Percentiles rank a stretch among this genome's conserved stretches.
phyloP scores from a whole-genome alignment of 2,113 vertebrate genomes.

The Hiodon tergisus region DNA sequence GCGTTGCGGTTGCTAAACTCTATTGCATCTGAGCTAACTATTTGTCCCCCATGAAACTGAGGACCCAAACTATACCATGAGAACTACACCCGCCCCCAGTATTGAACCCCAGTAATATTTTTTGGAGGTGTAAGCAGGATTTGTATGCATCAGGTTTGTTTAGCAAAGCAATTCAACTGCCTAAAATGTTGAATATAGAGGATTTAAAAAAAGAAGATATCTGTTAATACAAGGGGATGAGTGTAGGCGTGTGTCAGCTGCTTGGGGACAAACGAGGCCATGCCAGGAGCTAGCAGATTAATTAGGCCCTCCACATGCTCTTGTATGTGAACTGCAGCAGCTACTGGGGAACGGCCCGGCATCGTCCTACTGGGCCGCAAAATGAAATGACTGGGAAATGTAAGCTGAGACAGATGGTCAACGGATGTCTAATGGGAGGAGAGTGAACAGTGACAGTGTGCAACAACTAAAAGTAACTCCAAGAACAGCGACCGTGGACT shows the following conservation, averaged over 20 bases:
- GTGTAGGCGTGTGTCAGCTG: conserved; percentile 45
- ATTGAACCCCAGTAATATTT: no score
- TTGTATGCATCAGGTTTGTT: neutral
- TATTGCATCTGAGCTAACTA: no score
- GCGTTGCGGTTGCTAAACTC: no score
- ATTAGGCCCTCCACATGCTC: conserved; percentile 65
- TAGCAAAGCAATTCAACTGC: no score
- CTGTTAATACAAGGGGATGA: neutral
- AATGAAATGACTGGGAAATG: conserved; percentile 54
- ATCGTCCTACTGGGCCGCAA: conserved; percentile 60
- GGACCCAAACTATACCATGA: no score
- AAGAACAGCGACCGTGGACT: no score
- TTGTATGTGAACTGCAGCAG: conserved; percentile 54
- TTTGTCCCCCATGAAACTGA: no score
- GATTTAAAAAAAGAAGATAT: conserved; percentile 5
- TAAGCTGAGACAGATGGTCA: conserved; percentile 59
- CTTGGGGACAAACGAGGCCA: conserved; percentile 40
- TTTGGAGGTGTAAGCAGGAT: neutral
- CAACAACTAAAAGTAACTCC: no score
- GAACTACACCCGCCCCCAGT: no score
- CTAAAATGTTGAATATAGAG: no score
- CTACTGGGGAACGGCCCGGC: conserved; percentile 47
- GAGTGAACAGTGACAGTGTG: neutral
- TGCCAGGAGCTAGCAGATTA: conserved; percentile 54
- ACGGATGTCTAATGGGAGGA: conserved; percentile 54